Conservation (phyloP, 1,140 invertebrate species). For the Tetraneura akinire region DNA sequence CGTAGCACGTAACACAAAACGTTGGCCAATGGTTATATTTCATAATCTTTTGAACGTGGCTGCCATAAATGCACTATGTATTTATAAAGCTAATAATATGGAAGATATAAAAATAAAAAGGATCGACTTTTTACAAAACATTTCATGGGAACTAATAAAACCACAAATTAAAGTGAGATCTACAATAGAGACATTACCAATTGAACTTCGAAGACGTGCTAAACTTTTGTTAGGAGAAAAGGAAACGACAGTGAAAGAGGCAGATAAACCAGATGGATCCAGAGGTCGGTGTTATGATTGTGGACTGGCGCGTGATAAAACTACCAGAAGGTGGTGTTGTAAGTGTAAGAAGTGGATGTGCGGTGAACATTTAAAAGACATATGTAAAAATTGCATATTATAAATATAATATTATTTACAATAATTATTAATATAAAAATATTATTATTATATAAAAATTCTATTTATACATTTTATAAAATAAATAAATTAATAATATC, state of each 20-base stretch:
- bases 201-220: constrained; percentile 20
- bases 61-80: constrained; percentile 17
- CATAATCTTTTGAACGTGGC: constrained; percentile 10
- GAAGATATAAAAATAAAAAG: constrained; percentile 25
- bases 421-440: neutral
- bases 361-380: constrained; percentile 27
- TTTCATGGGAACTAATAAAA: constrained; percentile 17
- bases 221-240: constrained; percentile 20
- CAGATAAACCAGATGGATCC: constrained; percentile 19
- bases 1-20: constrained; percentile 6
- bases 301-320: constrained; percentile 12
- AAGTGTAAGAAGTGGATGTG: constrained; percentile 8
- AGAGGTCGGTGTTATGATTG: constrained; percentile 26
- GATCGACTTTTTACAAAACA: constrained; percentile 13
- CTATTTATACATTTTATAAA: neutral
- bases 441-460: no score
- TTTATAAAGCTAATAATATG: constrained; percentile 9
- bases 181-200: constrained; percentile 9
- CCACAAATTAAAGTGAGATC: constrained; percentile 23
- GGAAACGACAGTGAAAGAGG: neutral
- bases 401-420: constrained; percentile 7
- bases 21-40: neutral
- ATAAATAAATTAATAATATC: neutral
- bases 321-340: constrained; percentile 24
- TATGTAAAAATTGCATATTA: constrained; percentile 12